phyloP scores from a whole-genome alignment of 2,113 vertebrate species.

The Mus musculus region GRCm39 chr1:90044501-90045000 shows the following conservation, averaged over 20 bases:
- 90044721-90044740: neutral
- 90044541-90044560: neutral
- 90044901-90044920: accelerated
- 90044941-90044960: neutral
- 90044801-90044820: neutral
- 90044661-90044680: neutral
- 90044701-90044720: neutral
- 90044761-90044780: neutral
- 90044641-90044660: accelerated
- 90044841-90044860: neutral
- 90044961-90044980: neutral
- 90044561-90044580: neutral
- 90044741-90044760: neutral
- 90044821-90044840: neutral
- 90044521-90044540: neutral
- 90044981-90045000: neutral
- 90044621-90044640: accelerated
- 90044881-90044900: neutral
- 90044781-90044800: neutral
- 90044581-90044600: accelerated
- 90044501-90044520: neutral
- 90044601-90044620: neutral
- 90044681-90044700: neutral
- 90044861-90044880: neutral
- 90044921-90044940: neutral